These are phyloP conservation scores for Tetragnatha versicolor DNA, from an alignment of 1,140 invertebrate genomes.

Conservation along the genomic window DNA sequence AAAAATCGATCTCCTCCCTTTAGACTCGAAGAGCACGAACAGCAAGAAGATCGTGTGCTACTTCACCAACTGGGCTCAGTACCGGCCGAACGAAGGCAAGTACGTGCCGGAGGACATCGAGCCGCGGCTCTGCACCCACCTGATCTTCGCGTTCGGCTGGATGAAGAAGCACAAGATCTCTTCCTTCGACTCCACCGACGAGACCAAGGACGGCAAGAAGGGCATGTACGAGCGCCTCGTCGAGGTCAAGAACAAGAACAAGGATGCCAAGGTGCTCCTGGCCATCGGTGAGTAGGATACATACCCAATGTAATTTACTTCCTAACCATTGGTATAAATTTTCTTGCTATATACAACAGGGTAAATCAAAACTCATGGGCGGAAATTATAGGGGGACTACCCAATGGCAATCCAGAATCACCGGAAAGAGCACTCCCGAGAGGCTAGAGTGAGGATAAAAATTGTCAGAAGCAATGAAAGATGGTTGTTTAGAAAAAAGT, in stretches of 20 bases:
- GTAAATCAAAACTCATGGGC: too few species aligned
- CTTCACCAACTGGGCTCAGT: conserved; percentile 98
- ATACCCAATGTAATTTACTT: too few species aligned
- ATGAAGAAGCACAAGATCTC: conserved; percentile 92
- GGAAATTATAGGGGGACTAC: too few species aligned
- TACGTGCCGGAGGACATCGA: conserved; percentile 94
- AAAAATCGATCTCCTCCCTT: not conserved
- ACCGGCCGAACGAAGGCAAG: conserved; percentile 89
- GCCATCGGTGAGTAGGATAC: conserved; percentile 86
- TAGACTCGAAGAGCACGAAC: conserved; percentile 25
- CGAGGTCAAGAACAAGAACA: conserved; percentile 85
- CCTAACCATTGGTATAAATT: too few species aligned
- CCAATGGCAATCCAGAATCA: too few species aligned
- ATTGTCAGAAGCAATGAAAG: too few species aligned
- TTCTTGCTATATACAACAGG: too few species aligned
- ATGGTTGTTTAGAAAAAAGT: too few species aligned
- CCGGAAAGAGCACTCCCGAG: too few species aligned
- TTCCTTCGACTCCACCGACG: conserved; percentile 90
- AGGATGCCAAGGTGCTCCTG: conserved; percentile 85
- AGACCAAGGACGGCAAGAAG: conserved; percentile 88
- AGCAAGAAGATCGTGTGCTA: conserved; percentile 79
- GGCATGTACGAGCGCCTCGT: conserved; percentile 87
- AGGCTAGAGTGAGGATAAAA: too few species aligned
- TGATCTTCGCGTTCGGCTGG: conserved; percentile 97
- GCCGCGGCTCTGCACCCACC: conserved; percentile 92